These are phyloP conservation scores for Xylota segnis DNA, from an alignment of 2,888 invertebrate genomes.

Conservation along the genomic window DNA sequence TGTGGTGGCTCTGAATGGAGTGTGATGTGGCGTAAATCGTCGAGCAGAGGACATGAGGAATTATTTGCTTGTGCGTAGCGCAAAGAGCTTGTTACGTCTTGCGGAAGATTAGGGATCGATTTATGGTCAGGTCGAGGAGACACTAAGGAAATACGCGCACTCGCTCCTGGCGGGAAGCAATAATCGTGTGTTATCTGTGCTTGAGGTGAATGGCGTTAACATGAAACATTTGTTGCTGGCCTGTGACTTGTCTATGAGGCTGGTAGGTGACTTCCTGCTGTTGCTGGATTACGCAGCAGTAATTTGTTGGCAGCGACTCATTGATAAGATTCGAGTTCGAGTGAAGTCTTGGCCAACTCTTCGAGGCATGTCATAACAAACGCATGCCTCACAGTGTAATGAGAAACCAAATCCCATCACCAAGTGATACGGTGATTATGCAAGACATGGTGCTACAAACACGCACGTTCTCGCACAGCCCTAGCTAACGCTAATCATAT, in stretches of 20 bases:
- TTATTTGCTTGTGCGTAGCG: slow-evolving; percentile 55
- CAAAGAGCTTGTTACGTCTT: slow-evolving; percentile 58
- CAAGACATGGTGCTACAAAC: slow-evolving; percentile 53
- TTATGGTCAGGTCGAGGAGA: slow-evolving; percentile 61
- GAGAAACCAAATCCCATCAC: slow-evolving; percentile 28
- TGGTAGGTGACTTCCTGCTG: slow-evolving; percentile 50
- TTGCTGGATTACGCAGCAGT: slow-evolving; percentile 41
- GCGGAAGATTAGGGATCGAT: slow-evolving; percentile 73
- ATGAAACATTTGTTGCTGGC: slow-evolving; percentile 49
- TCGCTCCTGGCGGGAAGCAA: slow-evolving; percentile 54
- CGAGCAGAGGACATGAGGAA: slow-evolving; percentile 68
- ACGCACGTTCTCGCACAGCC: slow-evolving; percentile 48
- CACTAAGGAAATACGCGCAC: slow-evolving; percentile 34
- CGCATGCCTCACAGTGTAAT: neutral
- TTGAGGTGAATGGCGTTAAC: slow-evolving; percentile 74
- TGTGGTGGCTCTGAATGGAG: slow-evolving; percentile 73
- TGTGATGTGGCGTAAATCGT: slow-evolving; percentile 76
- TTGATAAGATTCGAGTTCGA: neutral
- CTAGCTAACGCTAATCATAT: slow-evolving; percentile 63
- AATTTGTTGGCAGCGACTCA: slow-evolving; percentile 18
- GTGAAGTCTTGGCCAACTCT: neutral
- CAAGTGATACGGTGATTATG: slow-evolving; percentile 63
- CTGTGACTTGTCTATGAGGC: slow-evolving; percentile 55
- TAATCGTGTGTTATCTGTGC: slow-evolving; percentile 70
- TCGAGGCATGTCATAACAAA: neutral